Evolutionary conservation across 2,888 invertebrate genomes (phyloP).

Genomic region (Leptinotarsa peninsularis): DNA sequence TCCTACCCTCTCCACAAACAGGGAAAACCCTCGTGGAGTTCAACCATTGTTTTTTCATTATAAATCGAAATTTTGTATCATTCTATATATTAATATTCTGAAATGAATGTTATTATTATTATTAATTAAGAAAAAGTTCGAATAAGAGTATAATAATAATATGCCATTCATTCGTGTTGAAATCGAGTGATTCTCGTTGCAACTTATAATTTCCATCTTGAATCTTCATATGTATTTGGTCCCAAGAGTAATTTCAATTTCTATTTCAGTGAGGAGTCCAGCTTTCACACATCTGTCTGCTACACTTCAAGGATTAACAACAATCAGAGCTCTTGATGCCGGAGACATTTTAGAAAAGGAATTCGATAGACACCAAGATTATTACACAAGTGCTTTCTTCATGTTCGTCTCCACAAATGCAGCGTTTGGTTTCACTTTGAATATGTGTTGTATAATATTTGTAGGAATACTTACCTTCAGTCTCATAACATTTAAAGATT

Average conservation of each 20-base stretch:
- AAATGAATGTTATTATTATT: no score
- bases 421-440: constrained; percentile 80
- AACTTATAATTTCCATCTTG: no score
- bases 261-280: constrained; percentile 81
- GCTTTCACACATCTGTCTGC: constrained; percentile 91
- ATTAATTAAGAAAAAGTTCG: no score
- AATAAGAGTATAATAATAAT: no score
- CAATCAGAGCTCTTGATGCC: constrained; percentile 86
- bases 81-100: no score
- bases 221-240: no score
- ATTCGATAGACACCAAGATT: constrained; percentile 81
- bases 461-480: constrained; percentile 74
- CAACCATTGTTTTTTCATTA: no score
- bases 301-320: constrained; percentile 85
- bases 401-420: constrained; percentile 86
- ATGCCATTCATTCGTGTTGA: no score
- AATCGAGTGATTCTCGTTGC: no score
- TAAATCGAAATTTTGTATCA: no score
- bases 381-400: constrained; percentile 89
- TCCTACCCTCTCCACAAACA: no score
- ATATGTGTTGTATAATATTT: constrained; percentile 74
- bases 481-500: constrained; percentile 68
- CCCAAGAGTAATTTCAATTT: not conserved
- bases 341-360: constrained; percentile 79
- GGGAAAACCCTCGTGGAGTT: no score